Base-by-base conservation (phyloP, 2,113 vertebrate genomes). In the Phrynosoma blainvillii region DNA sequence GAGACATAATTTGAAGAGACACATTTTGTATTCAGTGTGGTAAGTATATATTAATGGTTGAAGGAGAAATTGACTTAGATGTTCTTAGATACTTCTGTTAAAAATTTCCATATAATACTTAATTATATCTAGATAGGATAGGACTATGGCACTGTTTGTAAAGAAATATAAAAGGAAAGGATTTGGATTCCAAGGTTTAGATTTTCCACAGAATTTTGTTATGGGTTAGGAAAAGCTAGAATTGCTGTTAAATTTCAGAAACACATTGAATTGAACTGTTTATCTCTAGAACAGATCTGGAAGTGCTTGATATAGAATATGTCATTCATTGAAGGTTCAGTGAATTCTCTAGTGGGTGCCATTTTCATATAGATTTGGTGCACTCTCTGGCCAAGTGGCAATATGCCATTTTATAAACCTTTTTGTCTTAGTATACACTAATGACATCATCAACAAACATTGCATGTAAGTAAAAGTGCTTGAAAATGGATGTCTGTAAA, bases 41-140 rank as follows among this genome's bases (percentile, higher is more conserved):
- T 66, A 90, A 56, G 62, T 56, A 21, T 88, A 78, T 65, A 86
- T 65, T 92, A 73, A 89, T 89, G 66, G 27, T 62, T 71, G 90
- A 85, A 75, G 71, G 0, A 82, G 54, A 87, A 7, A 16, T 11
- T 85, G 84, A 59, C 11, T 90, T 84, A 92, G 75, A 40, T 30
- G 25, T 32, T 56, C 54, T 84, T 84, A 52, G 86, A 59, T 89
- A 84, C 0, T 1, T 59, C 54, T 59, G 88, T 80, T 36, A 36
- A 36, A 36, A 36, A 36, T 36, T 1, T 36, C 30, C 11, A 16
- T n/a, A 32, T 68, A 68, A 54, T 79, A 32, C 40, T 79, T 70
- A 75, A 85, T 65, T 62, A 59, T 56, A 62, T 65, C 32, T 36
- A 32, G 56, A 47, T 47, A 47, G 47, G 47, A 47, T 27, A 40